Conservation (phyloP, 2,797 vertebrate species). For the Benthosema pterotum region DNA sequence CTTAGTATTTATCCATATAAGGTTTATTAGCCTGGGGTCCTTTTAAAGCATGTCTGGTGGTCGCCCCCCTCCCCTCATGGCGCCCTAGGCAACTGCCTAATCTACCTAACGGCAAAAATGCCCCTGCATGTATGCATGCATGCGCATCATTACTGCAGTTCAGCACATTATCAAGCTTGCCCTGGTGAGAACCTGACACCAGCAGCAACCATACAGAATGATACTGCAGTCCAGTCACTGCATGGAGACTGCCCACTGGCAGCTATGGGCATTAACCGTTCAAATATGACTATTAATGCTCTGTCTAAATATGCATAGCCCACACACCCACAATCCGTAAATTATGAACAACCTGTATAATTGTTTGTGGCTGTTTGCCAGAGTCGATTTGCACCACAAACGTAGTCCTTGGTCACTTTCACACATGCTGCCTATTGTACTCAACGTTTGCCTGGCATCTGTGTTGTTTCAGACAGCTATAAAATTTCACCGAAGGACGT, state of each 20-base stretch:
- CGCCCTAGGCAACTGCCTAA: too few relatives aligned
- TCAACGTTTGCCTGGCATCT: too few relatives aligned
- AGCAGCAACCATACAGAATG: slow-evolving; percentile 33
- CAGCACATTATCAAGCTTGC: slow-evolving; percentile 57
- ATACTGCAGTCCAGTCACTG: slow-evolving; percentile 35
- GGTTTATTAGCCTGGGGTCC: too few relatives aligned
- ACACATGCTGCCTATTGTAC: too few relatives aligned
- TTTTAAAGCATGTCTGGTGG: too few relatives aligned
- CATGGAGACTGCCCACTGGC: too few relatives aligned
- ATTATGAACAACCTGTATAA: not conserved
- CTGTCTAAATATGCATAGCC: not conserved
- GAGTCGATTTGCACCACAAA: not conserved
- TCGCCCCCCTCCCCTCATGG: too few relatives aligned
- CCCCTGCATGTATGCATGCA: slow-evolving; percentile 9
- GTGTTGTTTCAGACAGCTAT: too few relatives aligned
- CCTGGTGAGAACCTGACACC: slow-evolving; percentile 55
- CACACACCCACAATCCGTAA: not conserved
- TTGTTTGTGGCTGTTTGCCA: not conserved
- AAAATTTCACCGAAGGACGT: too few relatives aligned
- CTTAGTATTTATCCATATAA: too few relatives aligned
- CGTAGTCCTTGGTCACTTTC: too few relatives aligned
- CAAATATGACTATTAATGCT: not conserved
- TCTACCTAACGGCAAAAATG: too few relatives aligned
- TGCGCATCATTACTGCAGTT: slow-evolving; percentile 31
- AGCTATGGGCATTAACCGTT: slow-evolving; percentile 3